Evolutionary conservation across 2,113 vertebrate genomes (phyloP), one percentile per base, ranked within the genome.

Genomic region (Emydocephalus ijimae): DNA sequence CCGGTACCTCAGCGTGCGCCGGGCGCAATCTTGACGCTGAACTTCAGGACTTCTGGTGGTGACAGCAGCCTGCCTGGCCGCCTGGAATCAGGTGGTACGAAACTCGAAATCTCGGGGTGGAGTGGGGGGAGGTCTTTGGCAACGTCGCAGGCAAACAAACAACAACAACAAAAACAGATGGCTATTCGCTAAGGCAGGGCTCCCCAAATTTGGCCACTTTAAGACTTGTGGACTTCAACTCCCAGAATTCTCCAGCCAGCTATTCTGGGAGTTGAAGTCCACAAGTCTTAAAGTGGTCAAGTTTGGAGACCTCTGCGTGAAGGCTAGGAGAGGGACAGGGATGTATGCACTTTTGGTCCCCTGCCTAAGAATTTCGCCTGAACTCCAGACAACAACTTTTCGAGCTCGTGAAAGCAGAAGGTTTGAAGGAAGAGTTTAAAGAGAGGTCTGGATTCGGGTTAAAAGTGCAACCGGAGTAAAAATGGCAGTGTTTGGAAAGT

Each of bases 41-140:
- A 85, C 59, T 92, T 94, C 93, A 94, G 93, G 92, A 92, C 87
- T 87, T 18, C 55, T 2, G 48, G 23, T 34, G 90, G 86, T 92
- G 87, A 93, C 92, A 94, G 92, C 93, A 89, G 69, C 87, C 18
- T 29, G 69, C 48, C 52, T 15, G 21, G 23, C 26, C 7, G 11
- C 43, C 59, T 5, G 26, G 57, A 18, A 59, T 6, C 69, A 34
- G 8, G 15, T 0, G 2, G 4, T 15, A 20, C 4, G 11, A 26
- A 18, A 74, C 0, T 21, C 18, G 1, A 45, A 20, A 61, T 24
- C n/a, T 7, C 18, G 21, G 20, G 5, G 34, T 50, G 8, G 48
- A 8, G 48, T 50, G 48, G 0, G 18, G 55, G 55, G 3, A 18
- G 3, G 57, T 10, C 34, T 55, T 90, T n/a, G n/a, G 89, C 15